A percentile compares a stretch with the other conserved stretches of the same genome.
phyloP scores from a whole-genome alignment of 2,113 vertebrate species.

The Spea multiplicata region DNA sequence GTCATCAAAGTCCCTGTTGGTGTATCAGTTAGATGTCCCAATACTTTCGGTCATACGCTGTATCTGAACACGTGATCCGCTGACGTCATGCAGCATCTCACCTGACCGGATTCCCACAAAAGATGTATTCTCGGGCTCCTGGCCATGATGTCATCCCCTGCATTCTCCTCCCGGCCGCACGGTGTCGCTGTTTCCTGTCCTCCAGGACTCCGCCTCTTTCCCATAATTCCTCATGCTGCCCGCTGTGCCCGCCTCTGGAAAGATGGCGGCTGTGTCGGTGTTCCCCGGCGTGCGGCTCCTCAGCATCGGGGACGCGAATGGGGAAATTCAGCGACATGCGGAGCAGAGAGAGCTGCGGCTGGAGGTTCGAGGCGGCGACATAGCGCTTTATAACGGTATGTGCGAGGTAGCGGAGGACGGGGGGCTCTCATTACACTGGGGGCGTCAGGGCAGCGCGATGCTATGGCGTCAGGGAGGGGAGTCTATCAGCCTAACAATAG shows the following conservation, averaged over 20 bases:
- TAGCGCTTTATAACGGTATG: slow-evolving; percentile 65
- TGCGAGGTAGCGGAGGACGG: slow-evolving; percentile 77
- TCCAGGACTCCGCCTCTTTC: background rate
- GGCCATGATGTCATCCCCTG: background rate
- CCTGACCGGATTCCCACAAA: too few species aligned
- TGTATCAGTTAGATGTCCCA: too few species aligned
- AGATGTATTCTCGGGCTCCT: background rate
- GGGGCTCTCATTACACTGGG: background rate
- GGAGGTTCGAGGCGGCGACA: slow-evolving; percentile 81
- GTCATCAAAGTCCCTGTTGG: too few species aligned
- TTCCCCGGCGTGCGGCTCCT: slow-evolving; percentile 91
- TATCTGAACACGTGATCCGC: too few species aligned
- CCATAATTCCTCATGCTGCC: slow-evolving; percentile 46
- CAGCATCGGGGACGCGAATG: slow-evolving; percentile 91
- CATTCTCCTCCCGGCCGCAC: slow-evolving; percentile 21
- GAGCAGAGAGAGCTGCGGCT: slow-evolving; percentile 87
- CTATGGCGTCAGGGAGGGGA: background rate
- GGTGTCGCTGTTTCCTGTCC: slow-evolving; percentile 16
- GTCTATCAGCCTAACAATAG: background rate
- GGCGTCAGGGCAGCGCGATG: background rate
- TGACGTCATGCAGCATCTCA: too few species aligned
- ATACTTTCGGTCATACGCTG: too few species aligned
- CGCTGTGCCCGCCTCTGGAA: slow-evolving; percentile 53
- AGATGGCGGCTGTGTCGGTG: slow-evolving; percentile 80
- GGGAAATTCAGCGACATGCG: slow-evolving; percentile 91